Conservation (phyloP, 2,113 vertebrate species). For the Phrynosoma platyrhinos region DNA sequence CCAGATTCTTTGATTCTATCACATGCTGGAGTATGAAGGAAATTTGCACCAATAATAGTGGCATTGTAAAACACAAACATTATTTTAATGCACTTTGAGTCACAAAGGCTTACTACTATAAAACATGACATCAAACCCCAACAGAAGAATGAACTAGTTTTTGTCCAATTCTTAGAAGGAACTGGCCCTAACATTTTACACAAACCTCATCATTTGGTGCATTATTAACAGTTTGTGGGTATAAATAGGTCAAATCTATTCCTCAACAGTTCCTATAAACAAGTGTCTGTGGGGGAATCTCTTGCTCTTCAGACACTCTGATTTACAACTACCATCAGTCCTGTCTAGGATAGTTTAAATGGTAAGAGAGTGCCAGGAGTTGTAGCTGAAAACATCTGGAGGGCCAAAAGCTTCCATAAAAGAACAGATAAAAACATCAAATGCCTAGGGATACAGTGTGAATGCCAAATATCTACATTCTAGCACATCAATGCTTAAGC, state of each 20-base stretch:
- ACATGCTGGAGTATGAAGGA: too few species aligned
- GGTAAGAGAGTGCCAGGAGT: background rate
- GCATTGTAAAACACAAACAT: background rate
- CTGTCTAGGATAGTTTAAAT: background rate
- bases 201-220: background rate
- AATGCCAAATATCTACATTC: background rate
- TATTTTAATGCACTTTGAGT: conserved; percentile 7
- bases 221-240: background rate
- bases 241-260: background rate
- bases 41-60: background rate
- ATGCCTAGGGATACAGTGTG: background rate
- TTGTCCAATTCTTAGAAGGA: conserved; percentile 33
- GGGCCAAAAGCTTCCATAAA: background rate
- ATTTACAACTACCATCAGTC: background rate
- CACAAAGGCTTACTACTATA: background rate
- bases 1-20: background rate
- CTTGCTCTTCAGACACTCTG: background rate
- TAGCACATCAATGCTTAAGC: background rate
- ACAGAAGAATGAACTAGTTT: conserved; percentile 24
- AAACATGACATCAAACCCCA: conserved; percentile 8
- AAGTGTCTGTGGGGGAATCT: background rate
- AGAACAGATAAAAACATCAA: background rate
- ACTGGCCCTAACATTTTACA: background rate
- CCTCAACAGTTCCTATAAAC: background rate
- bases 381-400: background rate